phyloP scores from a whole-genome alignment of 2,888 invertebrate genomes.

The Nemapogon koenigi region DNA sequence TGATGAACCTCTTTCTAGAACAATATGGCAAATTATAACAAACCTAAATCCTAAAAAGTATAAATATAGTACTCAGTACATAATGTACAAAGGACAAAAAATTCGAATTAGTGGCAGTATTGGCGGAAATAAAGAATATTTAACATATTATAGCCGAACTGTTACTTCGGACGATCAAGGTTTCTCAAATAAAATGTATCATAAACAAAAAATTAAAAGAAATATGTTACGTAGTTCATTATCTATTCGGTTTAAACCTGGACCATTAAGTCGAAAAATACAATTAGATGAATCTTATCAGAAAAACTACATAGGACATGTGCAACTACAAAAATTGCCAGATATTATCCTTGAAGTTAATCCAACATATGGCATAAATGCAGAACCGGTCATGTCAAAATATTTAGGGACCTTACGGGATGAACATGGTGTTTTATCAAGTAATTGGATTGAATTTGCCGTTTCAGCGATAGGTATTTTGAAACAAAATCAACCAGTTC shows the following conservation, averaged over 20 bases:
- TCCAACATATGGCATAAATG: constrained; percentile 46
- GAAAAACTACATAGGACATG: constrained; percentile 45
- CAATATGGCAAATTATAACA: constrained; percentile 50
- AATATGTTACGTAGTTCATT: constrained; percentile 35
- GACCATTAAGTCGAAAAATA: constrained; percentile 59
- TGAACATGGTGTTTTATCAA: constrained; percentile 41
- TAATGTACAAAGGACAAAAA: constrained; percentile 38
- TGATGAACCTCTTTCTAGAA: constrained; percentile 34
- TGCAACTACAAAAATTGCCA: constrained; percentile 54
- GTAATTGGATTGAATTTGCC: constrained; percentile 63
- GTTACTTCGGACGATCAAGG: no score
- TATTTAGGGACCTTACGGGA: constrained; percentile 42
- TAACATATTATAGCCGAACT: no score
- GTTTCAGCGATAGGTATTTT: constrained; percentile 48
- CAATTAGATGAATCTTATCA: constrained; percentile 45
- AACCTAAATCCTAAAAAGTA: constrained; percentile 42
- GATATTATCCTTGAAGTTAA: constrained; percentile 49
- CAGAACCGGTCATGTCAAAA: constrained; percentile 44
- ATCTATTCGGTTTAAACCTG: constrained; percentile 58
- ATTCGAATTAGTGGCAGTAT: constrained; percentile 42
- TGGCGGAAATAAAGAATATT: constrained; percentile 40
- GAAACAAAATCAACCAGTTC: constrained; percentile 22
- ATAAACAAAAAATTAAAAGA: constrained; percentile 19
- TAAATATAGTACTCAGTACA: constrained; percentile 31
- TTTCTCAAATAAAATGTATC: constrained; percentile 9